Evolutionary conservation across 2,888 invertebrate genomes (phyloP).

Genomic region (Conomelus anceps): DNA sequence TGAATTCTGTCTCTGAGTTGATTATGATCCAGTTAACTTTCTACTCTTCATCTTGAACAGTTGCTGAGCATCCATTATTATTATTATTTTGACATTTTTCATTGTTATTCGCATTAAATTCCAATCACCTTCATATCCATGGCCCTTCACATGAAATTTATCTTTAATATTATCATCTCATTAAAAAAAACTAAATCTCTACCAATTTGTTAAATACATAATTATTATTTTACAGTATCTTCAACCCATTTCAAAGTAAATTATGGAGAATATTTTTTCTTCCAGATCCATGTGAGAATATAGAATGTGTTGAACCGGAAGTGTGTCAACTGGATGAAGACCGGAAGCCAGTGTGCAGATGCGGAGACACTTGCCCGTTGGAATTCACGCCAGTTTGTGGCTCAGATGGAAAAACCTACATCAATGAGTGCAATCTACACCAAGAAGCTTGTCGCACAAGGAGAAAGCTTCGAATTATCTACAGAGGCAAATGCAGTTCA

Average conservation of each 20-base stretch:
- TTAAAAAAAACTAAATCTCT: too few species aligned
- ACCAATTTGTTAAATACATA: not conserved
- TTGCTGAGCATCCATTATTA: too few species aligned
- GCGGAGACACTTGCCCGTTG: conserved; percentile 70
- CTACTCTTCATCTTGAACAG: too few species aligned
- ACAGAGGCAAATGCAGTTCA: conserved; percentile 74
- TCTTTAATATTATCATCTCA: too few species aligned
- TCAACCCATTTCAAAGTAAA: not conserved
- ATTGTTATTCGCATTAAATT: too few species aligned
- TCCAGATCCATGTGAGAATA: conserved; percentile 77
- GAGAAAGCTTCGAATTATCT: conserved; percentile 67
- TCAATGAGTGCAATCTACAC: conserved; percentile 72
- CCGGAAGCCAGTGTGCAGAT: conserved; percentile 70
- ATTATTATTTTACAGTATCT: not conserved
- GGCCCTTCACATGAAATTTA: too few species aligned
- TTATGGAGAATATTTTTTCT: conserved; percentile 6
- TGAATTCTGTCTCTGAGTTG: too few species aligned
- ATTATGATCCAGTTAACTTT: too few species aligned
- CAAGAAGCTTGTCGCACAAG: conserved; percentile 71
- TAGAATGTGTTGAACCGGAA: conserved; percentile 70
- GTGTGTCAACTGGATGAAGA: conserved; percentile 75
- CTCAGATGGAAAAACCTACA: conserved; percentile 70
- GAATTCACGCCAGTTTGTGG: conserved; percentile 68
- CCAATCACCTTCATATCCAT: too few species aligned
- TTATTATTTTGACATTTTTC: too few species aligned